Conservation (phyloP, 2,888 invertebrate genomes). For the Blastobasis adustella region DNA sequence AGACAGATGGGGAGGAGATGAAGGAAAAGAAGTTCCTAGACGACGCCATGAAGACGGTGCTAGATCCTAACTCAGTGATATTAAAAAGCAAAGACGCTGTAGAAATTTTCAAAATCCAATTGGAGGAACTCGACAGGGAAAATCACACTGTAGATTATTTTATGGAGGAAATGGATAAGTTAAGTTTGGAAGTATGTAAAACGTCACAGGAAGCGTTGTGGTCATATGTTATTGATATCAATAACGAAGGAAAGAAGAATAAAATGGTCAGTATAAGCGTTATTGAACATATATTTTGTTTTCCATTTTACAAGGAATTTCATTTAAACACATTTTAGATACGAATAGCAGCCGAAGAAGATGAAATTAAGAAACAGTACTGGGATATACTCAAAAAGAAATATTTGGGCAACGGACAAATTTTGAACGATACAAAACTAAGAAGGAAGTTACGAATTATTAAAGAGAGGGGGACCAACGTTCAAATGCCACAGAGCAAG, state of each 20-base stretch:
- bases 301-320: not conserved
- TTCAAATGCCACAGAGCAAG: constrained; percentile 65
- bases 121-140: constrained; percentile 45
- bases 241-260: constrained; percentile 53
- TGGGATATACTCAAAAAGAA: constrained; percentile 60
- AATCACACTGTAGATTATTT: constrained; percentile 49
- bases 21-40: constrained; percentile 58
- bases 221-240: constrained; percentile 61
- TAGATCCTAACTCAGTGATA: constrained; percentile 48
- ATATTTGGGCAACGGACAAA: constrained; percentile 35
- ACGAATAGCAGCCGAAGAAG: constrained; percentile 57
- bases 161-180: constrained; percentile 60
- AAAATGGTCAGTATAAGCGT: constrained; percentile 44
- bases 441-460: constrained; percentile 56
- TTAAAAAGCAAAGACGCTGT: constrained; percentile 35
- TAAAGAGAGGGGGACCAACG: constrained; percentile 59
- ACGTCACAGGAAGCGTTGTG: constrained; percentile 59
- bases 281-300: constrained; percentile 1
- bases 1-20: constrained; percentile 47
- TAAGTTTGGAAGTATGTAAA: constrained; percentile 61
- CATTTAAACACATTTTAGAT: constrained; percentile 28
- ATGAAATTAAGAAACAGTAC: constrained; percentile 62
- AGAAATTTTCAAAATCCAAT: constrained; percentile 42
- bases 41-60: constrained; percentile 54
- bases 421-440: constrained; percentile 34